A percentile compares a stretch with the other conserved stretches of the same genome.
Conservation (phyloP, 2,797 vertebrate species). For the Sebastes matsubarae region DNA sequence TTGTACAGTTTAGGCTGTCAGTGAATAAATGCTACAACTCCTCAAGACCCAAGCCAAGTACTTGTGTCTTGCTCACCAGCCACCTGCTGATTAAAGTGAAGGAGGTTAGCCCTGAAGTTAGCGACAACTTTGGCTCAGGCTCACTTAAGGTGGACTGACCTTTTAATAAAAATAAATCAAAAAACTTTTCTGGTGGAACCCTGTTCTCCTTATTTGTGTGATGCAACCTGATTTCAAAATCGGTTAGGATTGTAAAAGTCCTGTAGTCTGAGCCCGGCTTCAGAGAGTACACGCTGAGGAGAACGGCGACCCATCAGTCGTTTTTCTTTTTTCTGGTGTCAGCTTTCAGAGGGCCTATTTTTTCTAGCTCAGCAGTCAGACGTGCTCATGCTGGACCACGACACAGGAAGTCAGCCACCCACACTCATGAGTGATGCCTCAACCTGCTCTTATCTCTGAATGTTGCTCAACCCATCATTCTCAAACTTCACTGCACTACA, state of each 20-base stretch:
- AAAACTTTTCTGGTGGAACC: too few relatives aligned
- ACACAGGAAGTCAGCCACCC: slow-evolving; percentile 67
- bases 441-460: slow-evolving; percentile 24
- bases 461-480: background rate
- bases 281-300: background rate
- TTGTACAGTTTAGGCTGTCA: too few relatives aligned
- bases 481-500: too few relatives aligned
- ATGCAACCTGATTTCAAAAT: background rate
- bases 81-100: too few relatives aligned
- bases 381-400: slow-evolving; percentile 28
- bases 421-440: slow-evolving; percentile 42
- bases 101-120: too few relatives aligned
- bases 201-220: background rate
- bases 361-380: slow-evolving; percentile 28
- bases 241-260: background rate
- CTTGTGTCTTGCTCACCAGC: too few relatives aligned
- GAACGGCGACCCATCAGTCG: background rate
- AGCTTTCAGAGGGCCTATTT: background rate
- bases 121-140: too few relatives aligned
- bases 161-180: too few relatives aligned
- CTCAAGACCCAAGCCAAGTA: too few relatives aligned
- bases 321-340: background rate
- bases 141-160: too few relatives aligned
- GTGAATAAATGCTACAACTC: too few relatives aligned
- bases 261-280: background rate